Evolutionary conservation across 1,140 invertebrate genomes (phyloP), one percentile per base, ranked within the genome.

Genomic region (Anoplolepis gracilipes): DNA sequence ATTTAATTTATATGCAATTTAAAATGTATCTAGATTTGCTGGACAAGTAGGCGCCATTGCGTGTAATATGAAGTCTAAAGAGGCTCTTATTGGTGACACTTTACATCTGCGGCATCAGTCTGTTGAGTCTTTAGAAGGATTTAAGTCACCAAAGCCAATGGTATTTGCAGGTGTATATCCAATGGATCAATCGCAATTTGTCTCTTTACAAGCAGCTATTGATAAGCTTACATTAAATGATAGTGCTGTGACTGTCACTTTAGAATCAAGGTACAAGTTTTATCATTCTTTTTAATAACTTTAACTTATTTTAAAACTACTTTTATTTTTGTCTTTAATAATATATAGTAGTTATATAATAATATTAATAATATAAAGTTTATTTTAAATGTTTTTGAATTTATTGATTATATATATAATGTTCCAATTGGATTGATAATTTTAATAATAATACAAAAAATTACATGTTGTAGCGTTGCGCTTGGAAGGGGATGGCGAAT

Each of bases 81-180:
- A 99, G 94, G 97, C 97, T 2, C 92, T 96, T 84, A 97, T 99
- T 65, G 98, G 98, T 3, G 98, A 99, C 92, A 99, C 98, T 6
- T 94, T 99, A n/a, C 95, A 96, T 94, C 93, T 96, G 7, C 95
- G 95, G 78, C 91, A 93, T 13, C 65, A 90, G 2, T 91, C 94
- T 2, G 96, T 97, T 0, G 96, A 97, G 88, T 94, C 97, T 11
- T 92, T 98, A 39, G 92, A 95, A 39, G 96, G 96, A 39, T 98
- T 98, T 92, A 95, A 96, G 88, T 95, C 96, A 36, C 95, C 97
- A 8, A 97, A 97, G 92, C 97, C 99, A 16, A 98, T 99, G 97
- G 98, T 99, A 7, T 99, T 97, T 95, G 98, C 98, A 87, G 99
- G 99, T 0, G 96, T 99, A 70, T 99, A 98, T 95, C 99, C 99